Evolutionary conservation across 2,113 vertebrate genomes (phyloP), one percentile per base, ranked within the genome.

Genomic region (Syngnathoides biaculeatus): DNA sequence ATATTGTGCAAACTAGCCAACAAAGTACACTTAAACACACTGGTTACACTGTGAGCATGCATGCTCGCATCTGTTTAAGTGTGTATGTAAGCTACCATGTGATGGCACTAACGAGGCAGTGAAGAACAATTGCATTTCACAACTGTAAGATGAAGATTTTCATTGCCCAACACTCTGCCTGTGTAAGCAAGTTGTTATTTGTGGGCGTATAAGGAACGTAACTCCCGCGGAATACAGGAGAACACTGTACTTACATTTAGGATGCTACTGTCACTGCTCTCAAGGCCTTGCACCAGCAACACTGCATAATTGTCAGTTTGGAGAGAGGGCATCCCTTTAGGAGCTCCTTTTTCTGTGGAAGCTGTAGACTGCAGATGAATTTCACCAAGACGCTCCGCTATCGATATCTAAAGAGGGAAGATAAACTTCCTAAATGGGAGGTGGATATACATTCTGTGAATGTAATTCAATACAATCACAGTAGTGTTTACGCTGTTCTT

Each of bases 181-280:
- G n/a, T n/a, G n/a, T n/a, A n/a, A n/a, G n/a, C n/a, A n/a, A n/a
- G n/a, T n/a, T n/a, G n/a, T n/a, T n/a, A n/a, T n/a, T n/a, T n/a
- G n/a, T n/a, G n/a, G n/a, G n/a, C n/a, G n/a, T n/a, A n/a, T n/a
- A n/a, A n/a, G n/a, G n/a, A n/a, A n/a, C n/a, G n/a, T n/a, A n/a
- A n/a, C n/a, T n/a, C n/a, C n/a, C n/a, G n/a, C n/a, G n/a, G n/a
- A n/a, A n/a, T n/a, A n/a, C n/a, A n/a, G n/a, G n/a, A n/a, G n/a
- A n/a, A n/a, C n/a, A n/a, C n/a, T n/a, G n/a, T n/a, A 73, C 95
- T 94, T 90, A 98, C 97, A 71, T 98, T 97, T 75, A 99, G 80
- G 82, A 98, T 96, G 73, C 81, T 88, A 9, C 85, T 6, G 12
- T 99, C 96, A 0, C 91, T 94, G 85, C 97, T 99, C 90, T 98